A percentile compares a stretch with the other conserved stretches of the same genome.
Evolutionary conservation across 2,113 vertebrate genomes (phyloP).

Genomic region (Arothron firmamentum): DNA sequence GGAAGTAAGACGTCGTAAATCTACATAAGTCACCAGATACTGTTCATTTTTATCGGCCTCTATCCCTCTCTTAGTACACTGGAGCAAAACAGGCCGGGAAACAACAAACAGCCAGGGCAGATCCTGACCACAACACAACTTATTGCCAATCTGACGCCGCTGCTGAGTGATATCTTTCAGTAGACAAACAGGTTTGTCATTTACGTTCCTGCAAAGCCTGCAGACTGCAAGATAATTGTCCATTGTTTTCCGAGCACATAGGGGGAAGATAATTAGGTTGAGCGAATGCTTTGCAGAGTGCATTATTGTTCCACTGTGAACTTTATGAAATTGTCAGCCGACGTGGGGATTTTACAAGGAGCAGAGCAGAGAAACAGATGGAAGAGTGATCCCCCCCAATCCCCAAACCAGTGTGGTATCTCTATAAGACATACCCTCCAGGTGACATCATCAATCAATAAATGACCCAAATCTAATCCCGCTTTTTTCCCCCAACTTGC

Average conservation of each 20-base stretch:
- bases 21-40: conserved; percentile 70
- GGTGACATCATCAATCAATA: conserved; percentile 72
- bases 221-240: conserved; percentile 64
- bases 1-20: conserved; percentile 73
- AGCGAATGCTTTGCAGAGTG: conserved; percentile 63
- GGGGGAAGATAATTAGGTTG: conserved; percentile 66
- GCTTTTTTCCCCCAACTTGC: conserved; percentile 11
- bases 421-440: conserved; percentile 54
- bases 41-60: conserved; percentile 51
- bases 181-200: conserved; percentile 65
- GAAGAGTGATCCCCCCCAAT: conserved; percentile 49
- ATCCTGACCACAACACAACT: conserved; percentile 54
- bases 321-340: conserved; percentile 69
- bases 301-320: conserved; percentile 69
- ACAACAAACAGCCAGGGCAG: conserved; percentile 44
- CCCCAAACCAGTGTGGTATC: conserved; percentile 44
- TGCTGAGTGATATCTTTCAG: conserved; percentile 65
- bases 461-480: conserved; percentile 18
- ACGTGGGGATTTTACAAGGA: conserved; percentile 49
- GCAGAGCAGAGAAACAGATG: conserved; percentile 51
- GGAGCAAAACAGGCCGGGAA: conserved; percentile 37
- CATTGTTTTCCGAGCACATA: conserved; percentile 61
- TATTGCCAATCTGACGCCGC: conserved; percentile 46
- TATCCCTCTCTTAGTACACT: conserved; percentile 30
- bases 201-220: conserved; percentile 58